Base-by-base conservation (phyloP, 2,113 vertebrate species). In the Propithecus coquereli region DNA sequence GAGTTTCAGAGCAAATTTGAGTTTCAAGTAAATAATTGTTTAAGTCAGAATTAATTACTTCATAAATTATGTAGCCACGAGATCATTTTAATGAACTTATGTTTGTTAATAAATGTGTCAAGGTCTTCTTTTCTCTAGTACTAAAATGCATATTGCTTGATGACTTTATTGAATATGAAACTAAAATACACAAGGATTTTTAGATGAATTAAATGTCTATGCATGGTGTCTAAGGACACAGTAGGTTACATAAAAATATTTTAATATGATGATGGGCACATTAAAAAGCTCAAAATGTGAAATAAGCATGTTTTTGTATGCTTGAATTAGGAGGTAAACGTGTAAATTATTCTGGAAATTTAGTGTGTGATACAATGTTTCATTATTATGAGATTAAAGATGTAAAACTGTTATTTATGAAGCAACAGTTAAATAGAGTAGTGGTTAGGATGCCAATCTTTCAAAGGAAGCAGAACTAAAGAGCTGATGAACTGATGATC, bases 31-130 rank as follows among this genome's bases (percentile, higher is more conserved):
- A 97, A 95, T 93, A 91, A 95, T 91, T 47, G 86, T 96, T 82
- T 74, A 80, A 94, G 94, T 94, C 94, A 87, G 77, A 95, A 95
- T 92, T 87, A 97, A 97, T 95, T 66, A 91, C 81, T 87, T 63
- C 71, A 87, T 96, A 43, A 90, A 97, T 94, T 87, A 95, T 52
- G 57, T 23, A 43, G 70, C 65, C 91, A 40, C 34, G 20, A 50
- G 37, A 80, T 79, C 25, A 5, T 66, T 81, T 85, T 88, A 91
- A 94, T 94, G 86, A 90, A 94, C 81, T 94, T 63, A 30, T 12
- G 81, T 71, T 76, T 52, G 37, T 65, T 83, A 73, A 87, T 95
- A 88, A 81, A 90, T 85, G 32, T 34, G 27, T 68, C 22, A 68
- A 57, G n/a, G 65, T 70, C 43, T 84, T 63, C 7, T 81, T 70